A percentile compares a stretch with the other conserved stretches of the same genome.
phyloP scores from a whole-genome alignment of 2,888 invertebrate genomes.

The Polietes domitor region DNA sequence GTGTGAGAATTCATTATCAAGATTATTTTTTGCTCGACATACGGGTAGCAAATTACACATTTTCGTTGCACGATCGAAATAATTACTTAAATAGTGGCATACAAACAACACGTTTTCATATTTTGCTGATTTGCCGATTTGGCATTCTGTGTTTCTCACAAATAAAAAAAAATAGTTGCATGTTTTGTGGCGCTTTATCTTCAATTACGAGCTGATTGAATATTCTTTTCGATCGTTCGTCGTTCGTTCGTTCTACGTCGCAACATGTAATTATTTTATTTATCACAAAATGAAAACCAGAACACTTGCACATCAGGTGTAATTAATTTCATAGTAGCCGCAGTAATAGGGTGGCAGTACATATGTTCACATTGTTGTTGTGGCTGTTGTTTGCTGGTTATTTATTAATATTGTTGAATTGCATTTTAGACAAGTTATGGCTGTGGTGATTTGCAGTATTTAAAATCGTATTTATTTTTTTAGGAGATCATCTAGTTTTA shows the following conservation, averaged over 20 bases:
- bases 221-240: neutral
- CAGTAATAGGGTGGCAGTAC: neutral
- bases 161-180: neutral
- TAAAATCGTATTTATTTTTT: too few relatives aligned
- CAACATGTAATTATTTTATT: neutral
- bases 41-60: neutral
- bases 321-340: neutral
- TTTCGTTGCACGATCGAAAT: neutral
- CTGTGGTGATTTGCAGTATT: too few relatives aligned
- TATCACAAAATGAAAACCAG: neutral
- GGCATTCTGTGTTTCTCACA: neutral
- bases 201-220: neutral
- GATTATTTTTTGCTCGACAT: neutral
- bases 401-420: too few relatives aligned
- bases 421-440: too few relatives aligned
- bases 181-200: neutral
- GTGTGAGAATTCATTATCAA: slow-evolving; percentile 1
- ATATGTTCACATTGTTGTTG: too few relatives aligned
- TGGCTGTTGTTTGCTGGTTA: too few relatives aligned
- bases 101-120: neutral
- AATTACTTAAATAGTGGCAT: neutral
- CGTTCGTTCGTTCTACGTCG: too few relatives aligned
- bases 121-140: neutral
- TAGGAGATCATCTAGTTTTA: too few relatives aligned
- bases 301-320: neutral